Evolutionary conservation across 2,888 invertebrate genomes (phyloP).

Genomic region (Halictus ligatus): DNA sequence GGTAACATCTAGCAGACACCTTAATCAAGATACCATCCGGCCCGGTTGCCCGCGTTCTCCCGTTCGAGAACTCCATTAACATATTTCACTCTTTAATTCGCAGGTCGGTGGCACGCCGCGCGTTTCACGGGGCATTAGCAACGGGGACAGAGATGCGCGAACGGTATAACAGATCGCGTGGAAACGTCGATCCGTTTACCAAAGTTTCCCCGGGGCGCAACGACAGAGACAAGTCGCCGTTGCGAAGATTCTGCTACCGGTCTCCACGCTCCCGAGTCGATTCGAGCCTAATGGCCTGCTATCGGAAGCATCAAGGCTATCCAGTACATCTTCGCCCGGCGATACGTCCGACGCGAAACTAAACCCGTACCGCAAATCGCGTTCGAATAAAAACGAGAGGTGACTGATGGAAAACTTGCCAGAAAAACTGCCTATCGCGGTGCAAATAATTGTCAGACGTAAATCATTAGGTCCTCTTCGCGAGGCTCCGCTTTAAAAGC

Average conservation of each 20-base stretch:
- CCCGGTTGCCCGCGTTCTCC: conserved; percentile 46
- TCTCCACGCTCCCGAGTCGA: not conserved
- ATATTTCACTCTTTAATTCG: conserved; percentile 81
- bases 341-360: not conserved
- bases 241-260: conserved; percentile 10
- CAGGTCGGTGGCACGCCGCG: conserved; percentile 70
- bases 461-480: not conserved
- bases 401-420: not conserved
- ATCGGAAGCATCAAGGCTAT: not conserved
- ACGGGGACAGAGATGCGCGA: conserved; percentile 67
- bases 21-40: conserved; percentile 79
- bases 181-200: conserved; percentile 34
- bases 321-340: not conserved
- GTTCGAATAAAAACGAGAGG: not conserved
- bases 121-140: conserved; percentile 79
- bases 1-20: conserved; percentile 78
- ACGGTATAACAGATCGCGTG: conserved; percentile 27
- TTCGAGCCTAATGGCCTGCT: not conserved
- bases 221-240: not conserved
- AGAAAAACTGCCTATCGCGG: not conserved
- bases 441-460: not conserved
- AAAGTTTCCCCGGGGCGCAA: conserved; percentile 6
- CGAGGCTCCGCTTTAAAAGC: not conserved
- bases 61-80: conserved; percentile 77
- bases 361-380: not conserved